A percentile compares a stretch with the other conserved stretches of the same genome.
Evolutionary conservation across 2,113 vertebrate species (phyloP).

Genomic region (Bubo bubo): DNA sequence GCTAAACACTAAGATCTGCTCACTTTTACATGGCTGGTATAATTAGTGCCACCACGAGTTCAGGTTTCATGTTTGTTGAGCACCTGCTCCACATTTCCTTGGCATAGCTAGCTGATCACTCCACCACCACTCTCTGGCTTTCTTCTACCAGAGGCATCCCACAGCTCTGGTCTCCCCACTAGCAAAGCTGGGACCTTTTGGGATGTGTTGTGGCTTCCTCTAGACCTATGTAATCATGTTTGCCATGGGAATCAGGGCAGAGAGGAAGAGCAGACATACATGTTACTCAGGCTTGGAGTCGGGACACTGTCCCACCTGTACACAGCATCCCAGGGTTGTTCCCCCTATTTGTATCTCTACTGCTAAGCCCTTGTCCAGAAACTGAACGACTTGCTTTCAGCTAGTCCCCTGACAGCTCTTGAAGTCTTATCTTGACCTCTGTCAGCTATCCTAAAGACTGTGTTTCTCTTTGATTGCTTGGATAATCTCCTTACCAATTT

Average conservation of each 20-base stretch:
- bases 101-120: too few relatives aligned
- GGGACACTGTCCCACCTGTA: neutral
- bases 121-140: neutral
- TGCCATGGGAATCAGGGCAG: too few relatives aligned
- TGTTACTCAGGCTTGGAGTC: too few relatives aligned
- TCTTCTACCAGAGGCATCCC: neutral
- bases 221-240: neutral
- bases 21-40: neutral
- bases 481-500: neutral
- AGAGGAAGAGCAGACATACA: too few relatives aligned
- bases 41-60: neutral
- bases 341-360: neutral
- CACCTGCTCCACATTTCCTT: neutral
- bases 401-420: neutral
- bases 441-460: neutral
- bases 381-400: neutral
- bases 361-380: neutral
- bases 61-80: neutral
- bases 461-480: neutral
- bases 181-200: neutral
- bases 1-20: neutral
- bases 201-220: neutral
- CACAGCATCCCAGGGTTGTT: accelerated
- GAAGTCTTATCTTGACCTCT: neutral
- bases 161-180: neutral